phyloP scores from a whole-genome alignment of 2,797 vertebrate species.

The Carduelis carduelis region DNA sequence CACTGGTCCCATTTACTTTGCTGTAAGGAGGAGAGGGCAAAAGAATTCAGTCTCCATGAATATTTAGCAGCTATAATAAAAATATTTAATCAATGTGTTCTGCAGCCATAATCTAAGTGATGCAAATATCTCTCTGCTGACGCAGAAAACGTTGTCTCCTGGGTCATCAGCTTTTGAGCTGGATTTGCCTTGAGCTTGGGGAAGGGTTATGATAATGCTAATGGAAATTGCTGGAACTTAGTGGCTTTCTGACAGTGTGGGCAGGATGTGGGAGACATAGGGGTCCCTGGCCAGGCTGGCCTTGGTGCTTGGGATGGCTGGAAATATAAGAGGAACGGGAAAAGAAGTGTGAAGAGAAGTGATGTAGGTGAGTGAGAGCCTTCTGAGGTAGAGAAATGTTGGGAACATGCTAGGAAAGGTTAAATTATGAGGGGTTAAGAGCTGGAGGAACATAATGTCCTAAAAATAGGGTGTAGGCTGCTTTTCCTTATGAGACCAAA shows the following conservation, averaged over 20 bases:
- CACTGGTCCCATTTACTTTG: neutral
- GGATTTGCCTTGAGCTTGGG: neutral
- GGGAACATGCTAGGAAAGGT: neutral
- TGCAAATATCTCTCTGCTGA: neutral
- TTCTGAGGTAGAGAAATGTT: neutral
- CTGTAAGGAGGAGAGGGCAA: neutral
- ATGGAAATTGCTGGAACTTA: neutral
- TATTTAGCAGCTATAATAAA: neutral
- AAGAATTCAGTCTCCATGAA: neutral
- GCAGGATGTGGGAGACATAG: neutral
- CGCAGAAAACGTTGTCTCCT: neutral
- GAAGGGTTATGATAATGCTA: neutral
- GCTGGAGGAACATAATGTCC: neutral
- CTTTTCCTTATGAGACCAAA: neutral
- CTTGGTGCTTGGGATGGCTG: neutral
- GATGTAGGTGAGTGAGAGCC: neutral
- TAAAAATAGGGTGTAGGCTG: neutral
- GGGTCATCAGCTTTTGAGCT: neutral
- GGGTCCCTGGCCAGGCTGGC: neutral
- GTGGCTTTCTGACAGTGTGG: neutral
- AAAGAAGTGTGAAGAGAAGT: neutral
- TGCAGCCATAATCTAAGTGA: neutral
- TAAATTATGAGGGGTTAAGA: neutral
- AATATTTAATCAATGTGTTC: neutral
- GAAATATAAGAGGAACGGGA: fast-evolving